Percentiles rank a stretch among this genome's conserved stretches.
Evolutionary conservation across 2,797 vertebrate species (phyloP).

Genomic region (Ceryle rudis): DNA sequence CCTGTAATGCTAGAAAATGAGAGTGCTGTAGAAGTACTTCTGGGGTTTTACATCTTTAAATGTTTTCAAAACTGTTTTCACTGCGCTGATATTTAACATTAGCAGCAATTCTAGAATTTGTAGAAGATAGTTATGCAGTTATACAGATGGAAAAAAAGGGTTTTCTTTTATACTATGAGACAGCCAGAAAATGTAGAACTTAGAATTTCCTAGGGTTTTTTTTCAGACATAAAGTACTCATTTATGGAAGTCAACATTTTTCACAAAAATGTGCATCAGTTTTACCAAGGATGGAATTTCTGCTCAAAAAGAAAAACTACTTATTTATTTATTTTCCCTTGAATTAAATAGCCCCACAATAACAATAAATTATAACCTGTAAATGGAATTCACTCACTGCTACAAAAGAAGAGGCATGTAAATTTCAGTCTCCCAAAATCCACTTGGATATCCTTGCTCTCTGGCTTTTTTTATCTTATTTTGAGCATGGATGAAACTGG

Average conservation of each 20-base stretch:
- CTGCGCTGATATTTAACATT: background rate
- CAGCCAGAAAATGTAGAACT: background rate
- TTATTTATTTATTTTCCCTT: no score
- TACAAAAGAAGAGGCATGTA: background rate
- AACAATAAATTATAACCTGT: background rate
- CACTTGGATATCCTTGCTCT: background rate
- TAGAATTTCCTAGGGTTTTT: background rate
- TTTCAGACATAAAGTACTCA: background rate
- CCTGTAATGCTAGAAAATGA: background rate
- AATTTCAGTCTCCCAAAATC: background rate
- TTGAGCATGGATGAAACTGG: background rate
- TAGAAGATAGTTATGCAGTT: background rate
- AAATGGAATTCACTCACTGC: background rate
- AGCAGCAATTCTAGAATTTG: background rate
- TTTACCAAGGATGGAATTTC: background rate
- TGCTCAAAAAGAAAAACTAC: background rate
- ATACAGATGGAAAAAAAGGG: background rate
- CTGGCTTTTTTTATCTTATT: background rate
- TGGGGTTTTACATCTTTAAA: background rate
- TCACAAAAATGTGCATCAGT: background rate
- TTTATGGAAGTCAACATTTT: background rate
- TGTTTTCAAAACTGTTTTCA: background rate
- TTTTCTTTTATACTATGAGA: background rate
- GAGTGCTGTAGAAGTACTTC: background rate
- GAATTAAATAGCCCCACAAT: background rate